Conservation (phyloP, 2,113 vertebrate genomes). For the Odontophorus gujanensis region DNA sequence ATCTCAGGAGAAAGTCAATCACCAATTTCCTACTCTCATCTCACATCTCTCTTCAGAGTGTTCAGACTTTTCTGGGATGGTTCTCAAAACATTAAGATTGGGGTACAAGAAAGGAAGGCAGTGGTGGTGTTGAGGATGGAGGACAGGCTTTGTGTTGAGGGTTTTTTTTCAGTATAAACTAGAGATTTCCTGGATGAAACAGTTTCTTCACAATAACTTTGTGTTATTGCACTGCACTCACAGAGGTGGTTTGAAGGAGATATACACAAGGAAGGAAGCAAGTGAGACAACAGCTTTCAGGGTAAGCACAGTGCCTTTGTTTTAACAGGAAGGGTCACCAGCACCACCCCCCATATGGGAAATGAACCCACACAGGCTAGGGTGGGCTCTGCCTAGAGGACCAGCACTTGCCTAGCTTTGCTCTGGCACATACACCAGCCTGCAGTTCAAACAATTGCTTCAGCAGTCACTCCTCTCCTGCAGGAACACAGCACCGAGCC, state of each 20-base stretch:
- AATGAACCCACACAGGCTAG: not conserved
- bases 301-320: not conserved
- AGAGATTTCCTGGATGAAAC: not conserved
- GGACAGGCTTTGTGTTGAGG: not conserved
- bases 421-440: not conserved
- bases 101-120: not conserved
- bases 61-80: not conserved
- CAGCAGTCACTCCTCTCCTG: not conserved
- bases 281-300: not conserved
- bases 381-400: not conserved
- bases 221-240: not conserved
- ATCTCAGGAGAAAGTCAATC: not conserved
- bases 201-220: not conserved
- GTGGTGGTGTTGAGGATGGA: not conserved
- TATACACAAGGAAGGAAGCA: not conserved
- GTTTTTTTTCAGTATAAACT: not conserved
- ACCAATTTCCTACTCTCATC: not conserved
- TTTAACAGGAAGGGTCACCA: not conserved
- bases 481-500: not conserved
- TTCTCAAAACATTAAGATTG: not conserved
- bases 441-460: not conserved
- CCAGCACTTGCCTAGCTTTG: not conserved
- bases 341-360: not conserved
- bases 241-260: not conserved
- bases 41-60: not conserved